Evolutionary conservation across 2,888 invertebrate species (phyloP), one percentile per base, ranked within the genome.

Genomic region (Nebria salina): DNA sequence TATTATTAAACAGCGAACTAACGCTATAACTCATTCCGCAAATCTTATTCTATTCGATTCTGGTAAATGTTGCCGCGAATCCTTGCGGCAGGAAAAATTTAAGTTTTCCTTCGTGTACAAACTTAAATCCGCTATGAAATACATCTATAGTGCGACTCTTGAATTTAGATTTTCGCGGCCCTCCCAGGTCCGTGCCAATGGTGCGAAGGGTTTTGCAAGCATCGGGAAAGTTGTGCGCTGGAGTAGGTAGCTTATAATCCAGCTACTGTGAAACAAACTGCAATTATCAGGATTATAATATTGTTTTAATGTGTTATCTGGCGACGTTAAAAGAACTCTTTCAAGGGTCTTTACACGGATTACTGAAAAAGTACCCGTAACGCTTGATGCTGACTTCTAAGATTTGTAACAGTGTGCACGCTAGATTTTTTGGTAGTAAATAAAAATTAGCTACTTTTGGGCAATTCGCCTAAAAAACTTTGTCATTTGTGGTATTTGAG

Each of bases 231-330:
- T 80, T 80, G 68, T 78, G 76, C 75, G 72, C 72, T 75, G 34
- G 68, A 70, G 76, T 84, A 84, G 68, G 76, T 84, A 84, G 84
- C 84, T 85, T 84, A 82, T 82, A 83, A 84, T 84, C 85, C 85
- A 84, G 54, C 7, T 54, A 54, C 54, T 54, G 82, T 85, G 85
- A 84, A 84, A 85, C 85, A 85, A 86, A 86, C 85, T 86, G 88
- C 88, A 88, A 88, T 89, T 89, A 89, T 89, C 87, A 87, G 89
- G 89, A 89, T 89, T 89, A 89, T 88, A 87, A 88, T 88, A 88
- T 89, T 88, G 89, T 89, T 88, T 87, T 88, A 89, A 89, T 89
- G 89, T 86, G 85, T 85, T 85, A 84, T 79, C 83, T 84, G 81
- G 83, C 11, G 83, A 84, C 86, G 86, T 87, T 87, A 87, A 87